Percentiles rank a stretch among this genome's conserved stretches.
Conservation (phyloP, 1,140 invertebrate species). For the Bombus pyrosoma region DNA sequence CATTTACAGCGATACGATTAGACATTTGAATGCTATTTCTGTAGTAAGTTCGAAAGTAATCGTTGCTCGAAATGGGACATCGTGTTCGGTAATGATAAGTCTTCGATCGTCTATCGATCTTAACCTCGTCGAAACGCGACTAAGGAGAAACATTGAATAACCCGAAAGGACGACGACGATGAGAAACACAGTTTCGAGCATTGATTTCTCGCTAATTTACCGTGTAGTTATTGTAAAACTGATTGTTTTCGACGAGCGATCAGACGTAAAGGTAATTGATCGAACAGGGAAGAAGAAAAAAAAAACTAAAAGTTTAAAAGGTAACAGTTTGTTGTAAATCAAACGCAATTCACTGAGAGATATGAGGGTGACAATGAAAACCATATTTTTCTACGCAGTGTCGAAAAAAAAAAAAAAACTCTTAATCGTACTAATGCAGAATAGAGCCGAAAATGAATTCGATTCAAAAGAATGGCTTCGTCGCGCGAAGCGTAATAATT, state of each 20-base stretch:
- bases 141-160: neutral
- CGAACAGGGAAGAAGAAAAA: slow-evolving; percentile 36
- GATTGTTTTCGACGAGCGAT: slow-evolving; percentile 36
- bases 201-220: slow-evolving; percentile 27
- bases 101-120: too few relatives aligned
- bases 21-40: neutral
- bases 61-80: slow-evolving; percentile 48
- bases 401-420: slow-evolving; percentile 56
- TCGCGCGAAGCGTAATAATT: slow-evolving; percentile 3
- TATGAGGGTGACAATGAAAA: slow-evolving; percentile 58
- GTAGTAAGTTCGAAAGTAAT: slow-evolving; percentile 26
- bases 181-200: slow-evolving; percentile 26
- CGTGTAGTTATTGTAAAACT: slow-evolving; percentile 5
- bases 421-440: slow-evolving; percentile 57
- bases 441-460: slow-evolving; percentile 51
- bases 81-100: too few relatives aligned
- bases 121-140: fast-evolving
- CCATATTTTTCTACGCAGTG: slow-evolving; percentile 78
- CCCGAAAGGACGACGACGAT: too few relatives aligned
- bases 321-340: slow-evolving; percentile 59
- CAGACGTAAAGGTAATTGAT: slow-evolving; percentile 37
- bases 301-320: slow-evolving; percentile 36
- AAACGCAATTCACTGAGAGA: slow-evolving; percentile 60
- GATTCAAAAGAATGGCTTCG: neutral
- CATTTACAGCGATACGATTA: slow-evolving; percentile 24